phyloP scores from a whole-genome alignment of 1,140 invertebrate genomes.

The Drosophila punjabiensis region DNA sequence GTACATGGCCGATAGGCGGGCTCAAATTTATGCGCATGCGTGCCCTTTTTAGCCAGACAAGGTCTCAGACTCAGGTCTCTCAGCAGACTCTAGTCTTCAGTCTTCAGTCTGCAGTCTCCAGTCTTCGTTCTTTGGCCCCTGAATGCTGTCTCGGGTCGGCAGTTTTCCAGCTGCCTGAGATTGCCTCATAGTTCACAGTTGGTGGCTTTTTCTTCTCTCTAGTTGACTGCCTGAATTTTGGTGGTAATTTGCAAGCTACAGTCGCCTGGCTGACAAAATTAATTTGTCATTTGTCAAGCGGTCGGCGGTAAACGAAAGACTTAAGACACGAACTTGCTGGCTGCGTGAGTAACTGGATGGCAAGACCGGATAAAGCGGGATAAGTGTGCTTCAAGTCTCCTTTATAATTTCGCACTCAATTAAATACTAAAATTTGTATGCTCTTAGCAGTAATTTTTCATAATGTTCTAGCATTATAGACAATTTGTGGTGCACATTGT shows the following conservation, averaged over 20 bases:
- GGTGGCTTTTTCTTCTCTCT: conserved; percentile 13
- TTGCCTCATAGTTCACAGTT: conserved; percentile 46
- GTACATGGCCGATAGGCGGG: conserved; percentile 59
- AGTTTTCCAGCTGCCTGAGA: conserved; percentile 29
- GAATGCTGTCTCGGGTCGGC: conserved; percentile 17
- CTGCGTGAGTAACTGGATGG: conserved; percentile 15
- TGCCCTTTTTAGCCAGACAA: conserved; percentile 60
- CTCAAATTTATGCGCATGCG: conserved; percentile 72
- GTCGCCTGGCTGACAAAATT: conserved; percentile 40
- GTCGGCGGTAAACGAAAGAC: conserved; percentile 46
- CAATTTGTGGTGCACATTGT: background rate
- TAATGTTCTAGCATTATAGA: background rate
- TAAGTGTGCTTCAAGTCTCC: background rate
- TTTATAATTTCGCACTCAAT: conserved; percentile 23
- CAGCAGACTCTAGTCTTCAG: background rate
- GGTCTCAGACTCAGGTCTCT: conserved; percentile 17
- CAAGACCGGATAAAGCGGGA: conserved; percentile 7
- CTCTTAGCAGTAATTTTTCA: background rate
- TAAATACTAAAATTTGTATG: conserved; percentile 8
- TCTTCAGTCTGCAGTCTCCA: background rate
- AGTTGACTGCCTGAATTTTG: conserved; percentile 29
- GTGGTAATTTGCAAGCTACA: conserved; percentile 48
- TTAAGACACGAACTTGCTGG: conserved; percentile 50
- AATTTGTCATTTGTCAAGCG: conserved; percentile 39
- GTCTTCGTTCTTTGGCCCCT: background rate